Percentiles rank a stretch among this genome's conserved stretches.
phyloP scores from a whole-genome alignment of 2,888 invertebrate genomes.

The Gastrophysa polygoni region DNA sequence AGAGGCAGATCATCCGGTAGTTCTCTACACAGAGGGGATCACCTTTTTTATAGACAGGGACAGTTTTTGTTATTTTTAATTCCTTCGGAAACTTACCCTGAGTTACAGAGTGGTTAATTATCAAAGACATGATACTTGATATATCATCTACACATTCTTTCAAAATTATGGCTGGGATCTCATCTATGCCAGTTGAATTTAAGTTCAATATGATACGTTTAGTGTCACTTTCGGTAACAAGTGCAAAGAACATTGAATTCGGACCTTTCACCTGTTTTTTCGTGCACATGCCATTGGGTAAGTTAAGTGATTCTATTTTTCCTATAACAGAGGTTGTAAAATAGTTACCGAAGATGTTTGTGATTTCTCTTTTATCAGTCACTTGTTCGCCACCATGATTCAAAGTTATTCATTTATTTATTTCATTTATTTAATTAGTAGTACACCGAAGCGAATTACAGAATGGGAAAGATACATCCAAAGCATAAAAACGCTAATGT shows the following conservation, averaged over 20 bases:
- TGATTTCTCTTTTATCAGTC: background rate
- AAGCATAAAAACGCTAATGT: too few species aligned
- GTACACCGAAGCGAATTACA: too few species aligned
- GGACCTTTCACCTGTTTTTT: background rate
- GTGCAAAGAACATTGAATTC: constrained; percentile 6
- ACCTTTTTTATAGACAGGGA: constrained; percentile 1
- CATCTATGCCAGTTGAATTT: constrained; percentile 7
- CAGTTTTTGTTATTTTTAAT: constrained; percentile 12
- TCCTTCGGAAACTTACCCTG: constrained; percentile 1
- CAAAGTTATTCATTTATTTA: too few species aligned
- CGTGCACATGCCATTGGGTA: constrained; percentile 1
- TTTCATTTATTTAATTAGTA: too few species aligned
- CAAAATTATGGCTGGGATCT: constrained; percentile 2
- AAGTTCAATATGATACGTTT: background rate
- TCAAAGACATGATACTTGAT: background rate
- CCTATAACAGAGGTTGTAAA: background rate
- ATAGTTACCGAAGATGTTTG: constrained; percentile 5
- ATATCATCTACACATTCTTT: background rate
- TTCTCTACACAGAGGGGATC: constrained; percentile 4
- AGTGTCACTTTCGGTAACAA: constrained; percentile 1
- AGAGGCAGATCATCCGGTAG: constrained; percentile 12
- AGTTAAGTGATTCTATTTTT: background rate
- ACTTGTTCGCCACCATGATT: background rate
- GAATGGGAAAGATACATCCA: too few species aligned
- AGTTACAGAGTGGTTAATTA: background rate